Conservation (phyloP, 1,140 invertebrate species). For the Hormaphis cornu region DNA sequence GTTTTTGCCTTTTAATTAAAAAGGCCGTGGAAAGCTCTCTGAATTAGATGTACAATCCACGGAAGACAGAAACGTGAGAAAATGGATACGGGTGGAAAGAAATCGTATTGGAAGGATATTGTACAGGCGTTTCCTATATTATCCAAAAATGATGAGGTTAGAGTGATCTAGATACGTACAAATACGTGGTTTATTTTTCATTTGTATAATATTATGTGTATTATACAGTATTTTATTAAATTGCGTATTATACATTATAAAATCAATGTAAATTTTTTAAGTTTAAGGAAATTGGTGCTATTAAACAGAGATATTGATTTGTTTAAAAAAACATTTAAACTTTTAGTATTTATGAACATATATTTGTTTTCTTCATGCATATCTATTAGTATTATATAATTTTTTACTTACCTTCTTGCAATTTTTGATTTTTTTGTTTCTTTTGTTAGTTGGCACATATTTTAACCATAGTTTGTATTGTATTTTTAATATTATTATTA, state of each 20-base stretch:
- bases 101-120: conserved; percentile 9
- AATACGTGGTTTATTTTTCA: background rate
- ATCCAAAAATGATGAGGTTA: background rate
- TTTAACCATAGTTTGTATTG: no score
- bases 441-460: no score
- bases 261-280: background rate
- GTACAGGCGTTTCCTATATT: background rate
- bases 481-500: no score
- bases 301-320: background rate
- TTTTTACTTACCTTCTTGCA: no score
- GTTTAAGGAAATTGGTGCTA: background rate
- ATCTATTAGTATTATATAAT: no score
- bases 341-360: background rate
- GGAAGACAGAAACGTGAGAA: no score
- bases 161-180: background rate
- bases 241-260: background rate
- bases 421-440: no score
- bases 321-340: background rate
- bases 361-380: background rate
- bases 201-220: background rate
- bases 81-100: no score
- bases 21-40: no score
- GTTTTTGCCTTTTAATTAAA: no score
- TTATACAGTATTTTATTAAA: background rate
- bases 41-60: no score